Conservation (phyloP, 1,140 invertebrate genomes). For the Hylaeus volcanicus region DNA sequence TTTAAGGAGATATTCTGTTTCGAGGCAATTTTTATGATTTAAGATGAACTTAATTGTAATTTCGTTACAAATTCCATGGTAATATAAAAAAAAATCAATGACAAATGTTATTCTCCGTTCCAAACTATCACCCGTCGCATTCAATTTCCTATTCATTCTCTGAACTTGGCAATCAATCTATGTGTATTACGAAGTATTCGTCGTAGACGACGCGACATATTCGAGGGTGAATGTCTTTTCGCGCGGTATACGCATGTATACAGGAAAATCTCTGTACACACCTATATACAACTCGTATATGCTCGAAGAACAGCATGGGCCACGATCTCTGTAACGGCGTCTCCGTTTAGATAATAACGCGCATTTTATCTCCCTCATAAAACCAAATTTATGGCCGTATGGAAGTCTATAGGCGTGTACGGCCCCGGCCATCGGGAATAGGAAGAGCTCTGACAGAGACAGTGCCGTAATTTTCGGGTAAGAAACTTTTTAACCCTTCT, state of each 20-base stretch:
- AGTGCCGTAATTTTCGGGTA: conserved; percentile 56
- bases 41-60: no score
- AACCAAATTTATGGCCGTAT: conserved; percentile 80
- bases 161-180: conserved; percentile 66
- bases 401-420: conserved; percentile 73
- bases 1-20: no score
- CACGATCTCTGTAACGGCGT: conserved; percentile 78
- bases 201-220: conserved; percentile 54
- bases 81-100: conserved; percentile 39
- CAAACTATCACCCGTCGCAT: conserved; percentile 51
- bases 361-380: conserved; percentile 81
- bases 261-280: neutral
- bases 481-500: conserved; percentile 29
- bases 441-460: conserved; percentile 57
- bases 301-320: conserved; percentile 70
- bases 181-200: conserved; percentile 58
- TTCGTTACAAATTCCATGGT: neutral
- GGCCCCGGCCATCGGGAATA: conserved; percentile 59
- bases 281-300: conserved; percentile 11
- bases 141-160: conserved; percentile 66
- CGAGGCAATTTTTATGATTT: no score
- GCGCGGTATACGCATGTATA: conserved; percentile 7
- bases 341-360: conserved; percentile 81
- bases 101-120: conserved; percentile 45
- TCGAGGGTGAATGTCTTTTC: conserved; percentile 59